phyloP scores from a whole-genome alignment of 2,888 invertebrate genomes.

The Caenorhabditis virilis region DNA sequence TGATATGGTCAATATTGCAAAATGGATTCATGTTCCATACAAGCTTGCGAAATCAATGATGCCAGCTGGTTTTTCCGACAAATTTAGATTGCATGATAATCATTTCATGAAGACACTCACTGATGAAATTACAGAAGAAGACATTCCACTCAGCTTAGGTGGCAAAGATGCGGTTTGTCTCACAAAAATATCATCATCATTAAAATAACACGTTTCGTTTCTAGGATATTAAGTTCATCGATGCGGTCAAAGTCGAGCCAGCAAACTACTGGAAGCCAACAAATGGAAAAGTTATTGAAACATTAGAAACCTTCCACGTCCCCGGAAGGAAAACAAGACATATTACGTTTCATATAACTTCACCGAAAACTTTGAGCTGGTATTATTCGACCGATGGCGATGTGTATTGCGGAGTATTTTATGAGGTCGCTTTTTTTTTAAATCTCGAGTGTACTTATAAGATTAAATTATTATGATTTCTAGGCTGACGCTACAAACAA shows the following conservation, averaged over 20 bases:
- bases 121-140: constrained; percentile 55
- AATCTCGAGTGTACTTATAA: not conserved
- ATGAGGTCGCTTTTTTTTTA: constrained; percentile 33
- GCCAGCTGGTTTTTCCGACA: constrained; percentile 67
- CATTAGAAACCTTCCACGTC: constrained; percentile 58
- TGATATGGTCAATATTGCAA: constrained; percentile 66
- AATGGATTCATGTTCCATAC: constrained; percentile 68
- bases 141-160: constrained; percentile 65
- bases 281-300: constrained; percentile 45
- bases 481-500: constrained; percentile 31
- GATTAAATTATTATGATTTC: not conserved
- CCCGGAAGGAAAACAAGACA: constrained; percentile 56
- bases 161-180: constrained; percentile 55
- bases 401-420: constrained; percentile 66
- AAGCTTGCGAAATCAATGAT: constrained; percentile 62
- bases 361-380: constrained; percentile 56
- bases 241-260: constrained; percentile 53
- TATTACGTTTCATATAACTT: constrained; percentile 53
- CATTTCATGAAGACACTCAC: constrained; percentile 57
- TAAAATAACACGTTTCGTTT: constrained; percentile 6
- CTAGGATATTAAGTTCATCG: constrained; percentile 59
- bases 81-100: constrained; percentile 63
- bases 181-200: not conserved
- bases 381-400: constrained; percentile 67
- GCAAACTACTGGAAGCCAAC: constrained; percentile 59